phyloP scores from a whole-genome alignment of 2,888 invertebrate genomes.

The Cataglyphis livida region DNA sequence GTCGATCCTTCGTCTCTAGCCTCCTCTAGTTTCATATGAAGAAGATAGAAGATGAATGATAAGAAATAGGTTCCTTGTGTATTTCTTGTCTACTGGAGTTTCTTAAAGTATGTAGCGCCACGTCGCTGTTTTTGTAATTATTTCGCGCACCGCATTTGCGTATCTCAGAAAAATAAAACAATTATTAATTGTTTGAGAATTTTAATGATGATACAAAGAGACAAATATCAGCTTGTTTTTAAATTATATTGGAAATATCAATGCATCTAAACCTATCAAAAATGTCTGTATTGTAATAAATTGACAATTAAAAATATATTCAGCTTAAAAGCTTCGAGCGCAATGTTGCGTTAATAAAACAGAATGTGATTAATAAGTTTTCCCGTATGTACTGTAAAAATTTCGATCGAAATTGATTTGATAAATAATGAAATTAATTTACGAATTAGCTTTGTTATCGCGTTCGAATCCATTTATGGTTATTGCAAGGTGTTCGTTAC shows the following conservation, averaged over 20 bases:
- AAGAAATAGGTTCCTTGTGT: conserved; percentile 56
- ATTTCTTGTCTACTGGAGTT: conserved; percentile 3
- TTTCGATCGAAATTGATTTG: conserved; percentile 26
- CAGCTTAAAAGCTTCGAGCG: background rate
- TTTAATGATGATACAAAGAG: conserved; percentile 10
- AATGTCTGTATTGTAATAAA: conserved; percentile 21
- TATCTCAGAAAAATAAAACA: background rate
- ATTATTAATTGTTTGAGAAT: conserved; percentile 10
- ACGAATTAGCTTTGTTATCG: conserved; percentile 47
- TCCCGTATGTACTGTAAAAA: conserved; percentile 2
- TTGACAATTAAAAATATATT: conserved; percentile 43
- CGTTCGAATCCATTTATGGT: conserved; percentile 50
- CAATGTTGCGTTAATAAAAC: conserved; percentile 21
- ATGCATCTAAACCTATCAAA: conserved; percentile 39
- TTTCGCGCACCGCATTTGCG: background rate
- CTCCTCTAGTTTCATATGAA: conserved; percentile 56
- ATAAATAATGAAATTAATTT: conserved; percentile 47
- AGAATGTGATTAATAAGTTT: background rate
- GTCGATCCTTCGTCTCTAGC: conserved; percentile 72
- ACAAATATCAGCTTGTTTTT: conserved; percentile 32
- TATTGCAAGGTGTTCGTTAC: conserved; percentile 50
- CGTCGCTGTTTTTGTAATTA: background rate
- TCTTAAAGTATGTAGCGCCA: background rate
- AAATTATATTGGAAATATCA: conserved; percentile 32
- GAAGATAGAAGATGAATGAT: conserved; percentile 51